A percentile compares a stretch with the other conserved stretches of the same genome.
Evolutionary conservation across 2,113 vertebrate genomes (phyloP).

Genomic region (Seriola rivoliana): DNA sequence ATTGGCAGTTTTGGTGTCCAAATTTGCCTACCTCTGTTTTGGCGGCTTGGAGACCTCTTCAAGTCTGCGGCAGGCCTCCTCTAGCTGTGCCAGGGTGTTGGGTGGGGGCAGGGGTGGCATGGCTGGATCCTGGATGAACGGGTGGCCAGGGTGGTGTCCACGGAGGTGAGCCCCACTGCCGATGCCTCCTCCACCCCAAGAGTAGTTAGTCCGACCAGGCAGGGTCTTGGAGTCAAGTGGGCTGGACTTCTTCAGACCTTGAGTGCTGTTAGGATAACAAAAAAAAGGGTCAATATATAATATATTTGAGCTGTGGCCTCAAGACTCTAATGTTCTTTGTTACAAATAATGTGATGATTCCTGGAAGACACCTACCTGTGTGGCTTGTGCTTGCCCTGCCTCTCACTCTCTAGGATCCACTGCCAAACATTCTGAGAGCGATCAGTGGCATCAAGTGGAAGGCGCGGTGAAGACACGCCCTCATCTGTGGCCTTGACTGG

Average conservation of each 20-base stretch:
- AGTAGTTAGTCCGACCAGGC: conserved; percentile 71
- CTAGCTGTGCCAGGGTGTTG: conserved; percentile 96
- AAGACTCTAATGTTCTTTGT: background rate
- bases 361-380: conserved; percentile 86
- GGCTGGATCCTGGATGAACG: conserved; percentile 90
- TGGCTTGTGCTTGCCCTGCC: conserved; percentile 92
- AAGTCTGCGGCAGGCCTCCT: conserved; percentile 94
- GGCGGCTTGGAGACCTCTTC: conserved; percentile 93
- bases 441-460: conserved; percentile 89
- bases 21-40: conserved; percentile 87
- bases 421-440: conserved; percentile 96
- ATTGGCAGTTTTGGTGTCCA: background rate
- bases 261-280: conserved; percentile 77
- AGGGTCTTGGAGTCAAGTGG: conserved; percentile 85
- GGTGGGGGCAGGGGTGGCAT: conserved; percentile 89
- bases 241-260: conserved; percentile 88
- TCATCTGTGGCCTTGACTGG: conserved; percentile 83
- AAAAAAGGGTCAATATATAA: background rate
- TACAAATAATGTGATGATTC: background rate
- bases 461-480: conserved; percentile 83
- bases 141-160: conserved; percentile 85
- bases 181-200: conserved; percentile 84
- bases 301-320: background rate
- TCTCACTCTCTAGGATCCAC: conserved; percentile 95
- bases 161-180: conserved; percentile 83